A percentile compares a stretch with the other conserved stretches of the same genome.
phyloP scores from a whole-genome alignment of 2,888 invertebrate genomes.

The Arrhopalites spinosus region DNA sequence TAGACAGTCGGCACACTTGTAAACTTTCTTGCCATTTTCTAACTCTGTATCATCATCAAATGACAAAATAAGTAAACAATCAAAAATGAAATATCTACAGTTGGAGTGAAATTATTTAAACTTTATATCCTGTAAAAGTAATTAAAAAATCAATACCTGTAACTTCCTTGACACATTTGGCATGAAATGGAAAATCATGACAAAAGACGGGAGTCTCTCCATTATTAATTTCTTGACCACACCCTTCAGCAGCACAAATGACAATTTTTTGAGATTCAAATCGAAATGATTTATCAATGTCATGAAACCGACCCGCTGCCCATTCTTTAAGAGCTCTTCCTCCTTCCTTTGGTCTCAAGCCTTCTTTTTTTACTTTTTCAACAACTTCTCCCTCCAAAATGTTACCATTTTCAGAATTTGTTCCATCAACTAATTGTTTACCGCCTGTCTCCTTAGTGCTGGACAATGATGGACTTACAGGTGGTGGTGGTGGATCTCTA shows the following conservation, averaged over 20 bases:
- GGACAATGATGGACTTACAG: neutral
- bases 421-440: no score
- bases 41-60: no score
- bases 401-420: no score
- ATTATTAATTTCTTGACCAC: conserved; percentile 31
- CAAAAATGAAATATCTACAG: no score
- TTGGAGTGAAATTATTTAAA: no score
- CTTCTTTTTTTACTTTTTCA: no score
- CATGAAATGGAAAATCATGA: conserved; percentile 50
- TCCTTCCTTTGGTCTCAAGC: neutral
- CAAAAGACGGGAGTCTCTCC: conserved; percentile 32
- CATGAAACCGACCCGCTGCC: conserved; percentile 35
- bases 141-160: conserved; percentile 26
- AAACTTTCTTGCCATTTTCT: neutral
- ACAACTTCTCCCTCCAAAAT: no score
- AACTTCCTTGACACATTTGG: conserved; percentile 35
- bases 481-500: neutral
- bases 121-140: no score
- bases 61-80: no score
- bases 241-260: conserved; percentile 21
- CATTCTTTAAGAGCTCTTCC: conserved; percentile 21
- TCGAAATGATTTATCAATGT: conserved; percentile 38
- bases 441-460: no score
- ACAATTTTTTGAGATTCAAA: conserved; percentile 30
- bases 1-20: conserved; percentile 46